A percentile compares a stretch with the other conserved stretches of the same genome.
phyloP scores from a whole-genome alignment of 2,113 vertebrate genomes.

The Ammospiza caudacuta region DNA sequence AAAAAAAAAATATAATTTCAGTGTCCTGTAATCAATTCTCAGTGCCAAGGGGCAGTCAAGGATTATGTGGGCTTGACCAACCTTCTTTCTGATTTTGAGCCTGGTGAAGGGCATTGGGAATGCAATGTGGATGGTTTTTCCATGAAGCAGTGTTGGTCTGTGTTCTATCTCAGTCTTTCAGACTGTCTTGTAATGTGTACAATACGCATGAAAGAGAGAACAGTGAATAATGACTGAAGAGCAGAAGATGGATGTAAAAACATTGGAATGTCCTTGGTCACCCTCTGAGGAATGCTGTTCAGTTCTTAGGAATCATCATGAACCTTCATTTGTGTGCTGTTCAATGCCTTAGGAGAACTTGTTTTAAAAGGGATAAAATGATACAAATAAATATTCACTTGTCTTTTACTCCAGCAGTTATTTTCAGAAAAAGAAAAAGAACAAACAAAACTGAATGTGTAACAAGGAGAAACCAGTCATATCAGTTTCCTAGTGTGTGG shows the following conservation, averaged over 20 bases:
- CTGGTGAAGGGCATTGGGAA: background rate
- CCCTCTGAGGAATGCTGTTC: background rate
- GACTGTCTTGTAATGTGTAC: background rate
- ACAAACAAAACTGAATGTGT: background rate
- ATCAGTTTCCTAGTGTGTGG: constrained; percentile 3
- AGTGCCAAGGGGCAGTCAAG: background rate
- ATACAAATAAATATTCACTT: constrained; percentile 44
- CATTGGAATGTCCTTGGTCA: background rate
- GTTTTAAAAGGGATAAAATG: background rate
- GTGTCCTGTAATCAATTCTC: background rate
- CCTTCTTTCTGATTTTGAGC: background rate
- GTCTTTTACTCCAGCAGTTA: constrained; percentile 27
- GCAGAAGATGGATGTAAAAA: constrained; percentile 7
- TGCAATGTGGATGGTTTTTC: background rate
- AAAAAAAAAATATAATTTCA: background rate
- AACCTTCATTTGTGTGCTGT: background rate
- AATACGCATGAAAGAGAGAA: background rate
- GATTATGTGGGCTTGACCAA: background rate
- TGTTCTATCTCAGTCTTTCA: background rate
- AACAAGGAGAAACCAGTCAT: constrained; percentile 15
- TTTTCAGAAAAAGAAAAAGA: background rate
- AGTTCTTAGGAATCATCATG: background rate
- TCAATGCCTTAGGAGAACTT: background rate
- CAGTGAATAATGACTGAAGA: constrained; percentile 7
- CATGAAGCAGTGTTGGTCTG: background rate